phyloP scores from a whole-genome alignment of 2,113 vertebrate species.

The Hemiscyllium ocellatum region DNA sequence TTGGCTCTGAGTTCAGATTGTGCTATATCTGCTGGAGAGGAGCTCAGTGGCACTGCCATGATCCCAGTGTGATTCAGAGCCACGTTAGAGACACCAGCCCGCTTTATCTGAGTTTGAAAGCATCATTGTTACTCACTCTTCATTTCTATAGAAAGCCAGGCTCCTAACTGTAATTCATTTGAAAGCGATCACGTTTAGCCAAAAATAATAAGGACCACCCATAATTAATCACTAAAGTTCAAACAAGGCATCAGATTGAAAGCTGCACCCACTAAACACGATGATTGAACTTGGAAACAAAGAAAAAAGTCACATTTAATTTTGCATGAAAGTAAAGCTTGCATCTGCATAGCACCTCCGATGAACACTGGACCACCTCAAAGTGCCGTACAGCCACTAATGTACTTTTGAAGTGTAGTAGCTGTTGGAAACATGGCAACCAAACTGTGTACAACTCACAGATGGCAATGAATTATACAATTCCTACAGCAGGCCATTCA shows the following conservation, averaged over 20 bases:
- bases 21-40: neutral
- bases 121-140: neutral
- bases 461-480: too few relatives aligned
- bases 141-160: neutral
- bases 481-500: too few relatives aligned
- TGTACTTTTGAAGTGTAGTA: too few relatives aligned
- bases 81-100: neutral
- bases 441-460: too few relatives aligned
- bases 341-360: too few relatives aligned
- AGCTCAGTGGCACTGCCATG: neutral
- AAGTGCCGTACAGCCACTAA: too few relatives aligned
- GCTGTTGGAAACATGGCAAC: too few relatives aligned
- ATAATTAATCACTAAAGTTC: neutral
- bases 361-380: too few relatives aligned
- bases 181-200: neutral
- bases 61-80: neutral
- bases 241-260: neutral
- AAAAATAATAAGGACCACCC: neutral
- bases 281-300: neutral
- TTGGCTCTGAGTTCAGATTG: neutral
- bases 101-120: neutral
- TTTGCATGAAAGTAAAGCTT: neutral
- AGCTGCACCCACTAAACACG: neutral
- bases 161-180: neutral
- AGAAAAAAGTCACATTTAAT: neutral